Base-by-base conservation (phyloP, 2,888 invertebrate genomes). In the Neocrepidodera transversa region DNA sequence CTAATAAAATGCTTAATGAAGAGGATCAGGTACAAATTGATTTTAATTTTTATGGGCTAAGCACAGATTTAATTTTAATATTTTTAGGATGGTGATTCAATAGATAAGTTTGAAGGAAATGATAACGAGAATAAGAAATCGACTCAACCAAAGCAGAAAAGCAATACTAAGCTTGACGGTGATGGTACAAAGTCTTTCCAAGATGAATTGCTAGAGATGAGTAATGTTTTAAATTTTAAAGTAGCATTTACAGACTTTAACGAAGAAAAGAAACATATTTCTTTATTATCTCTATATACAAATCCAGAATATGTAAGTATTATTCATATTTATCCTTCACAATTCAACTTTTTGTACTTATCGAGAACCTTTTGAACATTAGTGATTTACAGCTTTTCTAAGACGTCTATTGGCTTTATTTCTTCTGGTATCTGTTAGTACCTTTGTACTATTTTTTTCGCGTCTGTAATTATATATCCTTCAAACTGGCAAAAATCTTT, bases 301-400 rank as follows among this genome's bases (percentile, higher is more conserved):
- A 65, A 71, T 28, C 74, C 74, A 30, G 56, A 70, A 60, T 65
- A 71, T 66, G 75, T 75, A 65, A 65, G 68, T 68, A 32, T 50
- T 38, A 23, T 23, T 6, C n/a, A n/a, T n/a, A n/a, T n/a, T n/a
- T n/a, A n/a, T n/a, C n/a, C n/a, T n/a, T n/a, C n/a, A n/a, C n/a
- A n/a, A n/a, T n/a, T n/a, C n/a, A n/a, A n/a, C n/a, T n/a, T n/a
- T n/a, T n/a, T n/a, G n/a, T n/a, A 20, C 8, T 10, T 13, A 7
- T 14, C 4, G 2, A 38, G 16, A 2, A 23, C 18, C 10, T 40
- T 53, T 20, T 20, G 13, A 2, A 8, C 20, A 30, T 36, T 10
- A 28, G n/a, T 35, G 45, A 4, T 48, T 54, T 45, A 7, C 32
- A 42, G 11, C 10, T 32, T 32, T 55, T 64, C 18, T 20, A 30